Evolutionary conservation across 2,888 invertebrate species (phyloP).

Genomic region (Sinelater perroti): DNA sequence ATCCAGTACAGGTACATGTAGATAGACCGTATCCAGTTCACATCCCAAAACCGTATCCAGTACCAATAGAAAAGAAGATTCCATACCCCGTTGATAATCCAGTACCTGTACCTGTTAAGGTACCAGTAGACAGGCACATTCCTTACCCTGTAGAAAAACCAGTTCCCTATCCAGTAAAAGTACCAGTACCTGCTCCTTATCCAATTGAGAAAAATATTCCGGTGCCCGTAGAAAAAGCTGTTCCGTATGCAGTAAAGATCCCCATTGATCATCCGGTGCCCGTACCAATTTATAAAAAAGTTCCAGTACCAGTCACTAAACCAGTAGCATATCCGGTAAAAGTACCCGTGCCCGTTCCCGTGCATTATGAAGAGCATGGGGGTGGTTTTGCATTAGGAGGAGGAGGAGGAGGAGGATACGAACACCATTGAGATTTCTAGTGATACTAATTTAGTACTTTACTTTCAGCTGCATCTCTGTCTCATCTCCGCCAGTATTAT

Average conservation of each 20-base stretch:
- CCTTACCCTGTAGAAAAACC: slow-evolving; percentile 82
- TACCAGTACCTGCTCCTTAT: slow-evolving; percentile 76
- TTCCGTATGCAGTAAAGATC: slow-evolving; percentile 69
- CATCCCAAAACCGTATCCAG: slow-evolving; percentile 73
- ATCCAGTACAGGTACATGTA: slow-evolving; percentile 74
- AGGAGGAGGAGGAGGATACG: slow-evolving; percentile 35
- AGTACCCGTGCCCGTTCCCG: slow-evolving; percentile 71
- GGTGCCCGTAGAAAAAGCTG: slow-evolving; percentile 73
- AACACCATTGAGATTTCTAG: slow-evolving; percentile 35
- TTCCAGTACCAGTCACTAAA: slow-evolving; percentile 61
- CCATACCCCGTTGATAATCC: slow-evolving; percentile 78
- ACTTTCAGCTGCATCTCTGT: slow-evolving; percentile 36
- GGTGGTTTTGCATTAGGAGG: slow-evolving; percentile 51
- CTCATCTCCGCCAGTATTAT: slow-evolving; percentile 45
- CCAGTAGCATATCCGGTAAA: slow-evolving; percentile 76
- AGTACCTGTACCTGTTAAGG: slow-evolving; percentile 76
- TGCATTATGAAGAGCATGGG: slow-evolving; percentile 61
- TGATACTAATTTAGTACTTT: slow-evolving; percentile 37
- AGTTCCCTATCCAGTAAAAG: slow-evolving; percentile 79
- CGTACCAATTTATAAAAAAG: slow-evolving; percentile 63
- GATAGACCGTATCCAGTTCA: slow-evolving; percentile 76
- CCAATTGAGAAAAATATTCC: slow-evolving; percentile 73
- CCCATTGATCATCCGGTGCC: slow-evolving; percentile 73
- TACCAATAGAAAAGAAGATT: slow-evolving; percentile 77
- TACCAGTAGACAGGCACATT: slow-evolving; percentile 72